phyloP scores from a whole-genome alignment of 2,888 invertebrate genomes.

The Bursaphelenchus okinawaensis region DNA sequence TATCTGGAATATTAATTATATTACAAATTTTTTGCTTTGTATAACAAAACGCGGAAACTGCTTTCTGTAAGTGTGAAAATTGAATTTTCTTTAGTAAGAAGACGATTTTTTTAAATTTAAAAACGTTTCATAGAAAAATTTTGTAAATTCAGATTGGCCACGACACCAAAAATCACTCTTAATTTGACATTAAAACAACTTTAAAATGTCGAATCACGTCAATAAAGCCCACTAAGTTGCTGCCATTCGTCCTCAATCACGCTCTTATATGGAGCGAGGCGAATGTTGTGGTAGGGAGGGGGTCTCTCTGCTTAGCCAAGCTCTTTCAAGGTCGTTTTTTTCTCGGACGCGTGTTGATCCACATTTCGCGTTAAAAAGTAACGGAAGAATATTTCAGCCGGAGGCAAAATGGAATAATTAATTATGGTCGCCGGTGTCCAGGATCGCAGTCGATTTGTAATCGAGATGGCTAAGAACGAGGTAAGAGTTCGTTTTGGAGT shows the following conservation, averaged over 20 bases:
- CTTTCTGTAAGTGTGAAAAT: not conserved
- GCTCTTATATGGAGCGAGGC: not conserved
- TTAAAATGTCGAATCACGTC: no score
- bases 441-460: not conserved
- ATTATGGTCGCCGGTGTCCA: not conserved
- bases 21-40: not conserved
- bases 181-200: no score
- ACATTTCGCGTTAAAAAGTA: not conserved
- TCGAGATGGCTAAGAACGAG: not conserved
- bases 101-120: not conserved
- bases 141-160: not conserved
- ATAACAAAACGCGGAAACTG: not conserved
- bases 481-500: no score
- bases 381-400: not conserved
- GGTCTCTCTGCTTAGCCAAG: not conserved
- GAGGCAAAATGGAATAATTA: not conserved
- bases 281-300: not conserved
- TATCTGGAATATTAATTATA: not conserved
- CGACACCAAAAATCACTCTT: not conserved
- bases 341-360: not conserved
- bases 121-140: not conserved
- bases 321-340: not conserved
- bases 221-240: no score
- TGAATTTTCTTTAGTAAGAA: not conserved
- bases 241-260: not conserved